phyloP scores from a whole-genome alignment of 2,888 invertebrate species.

The Platerodrilus igneus region DNA sequence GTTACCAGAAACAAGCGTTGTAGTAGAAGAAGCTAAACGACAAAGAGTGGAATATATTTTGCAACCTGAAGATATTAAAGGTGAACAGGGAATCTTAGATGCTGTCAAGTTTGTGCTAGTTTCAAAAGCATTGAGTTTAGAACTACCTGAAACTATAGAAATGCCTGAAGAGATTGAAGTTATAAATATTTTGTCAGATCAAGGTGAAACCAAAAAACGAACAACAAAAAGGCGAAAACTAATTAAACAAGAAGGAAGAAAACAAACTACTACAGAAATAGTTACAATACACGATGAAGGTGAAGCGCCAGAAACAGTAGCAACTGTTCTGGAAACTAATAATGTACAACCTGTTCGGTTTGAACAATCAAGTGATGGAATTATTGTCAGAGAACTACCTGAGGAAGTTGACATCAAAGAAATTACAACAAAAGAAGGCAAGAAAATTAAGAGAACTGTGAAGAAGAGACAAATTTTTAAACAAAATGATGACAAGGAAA shows the following conservation, averaged over 20 bases:
- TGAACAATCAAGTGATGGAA: too few species aligned
- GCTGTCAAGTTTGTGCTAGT: slow-evolving; percentile 30
- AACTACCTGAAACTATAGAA: slow-evolving; percentile 14
- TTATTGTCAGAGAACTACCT: slow-evolving; percentile 40
- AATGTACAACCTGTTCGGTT: slow-evolving; percentile 18
- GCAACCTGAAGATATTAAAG: slow-evolving; percentile 13
- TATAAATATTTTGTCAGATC: slow-evolving; percentile 31
- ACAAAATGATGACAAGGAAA: slow-evolving; percentile 37
- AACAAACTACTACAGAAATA: slow-evolving; percentile 48
- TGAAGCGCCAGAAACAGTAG: slow-evolving; percentile 43
- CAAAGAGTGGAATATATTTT: slow-evolving; percentile 24
- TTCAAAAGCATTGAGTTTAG: slow-evolving; percentile 5
- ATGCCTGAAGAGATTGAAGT: slow-evolving; percentile 32
- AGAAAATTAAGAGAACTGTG: slow-evolving; percentile 31
- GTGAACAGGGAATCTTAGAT: slow-evolving; percentile 34
- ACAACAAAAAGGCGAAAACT: slow-evolving; percentile 45
- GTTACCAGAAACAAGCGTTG: slow-evolving; percentile 20
- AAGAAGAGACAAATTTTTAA: slow-evolving; percentile 38
- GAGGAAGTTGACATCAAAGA: slow-evolving; percentile 35
- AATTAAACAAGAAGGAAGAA: slow-evolving; percentile 45
- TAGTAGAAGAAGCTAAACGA: slow-evolving; percentile 30
- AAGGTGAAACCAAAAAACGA: slow-evolving; percentile 32
- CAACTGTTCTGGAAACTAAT: slow-evolving; percentile 32
- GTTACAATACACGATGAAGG: slow-evolving; percentile 47
- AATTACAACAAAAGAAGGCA: slow-evolving; percentile 29